Evolutionary conservation across 53 echinoderm and acorn worm genomes (phyloP), one percentile per base, ranked within the genome.

Genomic region (Holothuria leucospilota): DNA sequence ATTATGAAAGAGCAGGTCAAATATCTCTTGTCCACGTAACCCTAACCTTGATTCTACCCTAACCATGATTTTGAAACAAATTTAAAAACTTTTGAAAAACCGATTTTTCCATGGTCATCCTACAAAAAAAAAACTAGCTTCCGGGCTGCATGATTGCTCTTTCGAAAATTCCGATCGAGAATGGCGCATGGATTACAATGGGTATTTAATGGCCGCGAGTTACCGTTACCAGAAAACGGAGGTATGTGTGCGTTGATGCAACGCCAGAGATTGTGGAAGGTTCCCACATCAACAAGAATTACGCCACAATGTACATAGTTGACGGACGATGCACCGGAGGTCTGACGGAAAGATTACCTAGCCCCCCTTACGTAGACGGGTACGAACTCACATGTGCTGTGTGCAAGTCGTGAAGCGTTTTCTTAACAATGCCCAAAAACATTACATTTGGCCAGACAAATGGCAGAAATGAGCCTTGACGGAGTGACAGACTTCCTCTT

Each of bases 351-450:
- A 81, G 88, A 8, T 13, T 87, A 20, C 88, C 88, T 10, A 81
- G 88, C 51, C 69, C 69, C 8, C 88, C 88, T 30, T 87, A 87
- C 69, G 14, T 79, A 9, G 59, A 80, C 38, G 88, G 88, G 15
- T 81, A 81, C 59, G 88, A 87, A 64, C 71, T 87, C 9, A 80
- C 88, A 16, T 87, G 88, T 27, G 88, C 88, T 28, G 81, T 87
- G 2, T 87, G 88, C 67, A 67, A 69, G 10, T 59, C 75, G 12
- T 87, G 79, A 77, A 27, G 10, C 51, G 26, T 4, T 26, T 21
- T 49, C 2, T 14, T 24, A 46, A 46, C 46, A 46, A 0, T 46
- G 11, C 20, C 0, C 18, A 39, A 69, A 69, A 25, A 6, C 24
- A 20, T 68, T n/a, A 40, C 4, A 40, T n/a, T n/a, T n/a, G n/a